Evolutionary conservation across 2,888 invertebrate genomes (phyloP).

Genomic region (Thera britannica): DNA sequence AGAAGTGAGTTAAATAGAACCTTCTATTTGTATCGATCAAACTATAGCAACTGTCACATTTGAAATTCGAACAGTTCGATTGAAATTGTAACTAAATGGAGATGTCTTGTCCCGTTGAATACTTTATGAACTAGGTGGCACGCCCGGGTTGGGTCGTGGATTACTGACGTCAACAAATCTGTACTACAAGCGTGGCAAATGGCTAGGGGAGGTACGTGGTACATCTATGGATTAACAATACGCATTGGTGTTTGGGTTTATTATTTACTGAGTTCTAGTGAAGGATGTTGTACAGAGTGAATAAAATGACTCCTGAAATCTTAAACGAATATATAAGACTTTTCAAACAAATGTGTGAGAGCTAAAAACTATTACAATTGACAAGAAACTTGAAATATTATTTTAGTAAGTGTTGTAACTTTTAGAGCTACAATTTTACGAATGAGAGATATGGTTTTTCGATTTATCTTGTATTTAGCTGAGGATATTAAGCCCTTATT

Average conservation of each 20-base stretch:
- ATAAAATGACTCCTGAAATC: neutral
- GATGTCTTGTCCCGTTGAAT: constrained; percentile 40
- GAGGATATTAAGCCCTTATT: too few species aligned
- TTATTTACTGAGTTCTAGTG: constrained; percentile 11
- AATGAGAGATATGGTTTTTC: too few species aligned
- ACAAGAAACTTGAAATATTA: too few species aligned
- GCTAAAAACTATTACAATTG: too few species aligned
- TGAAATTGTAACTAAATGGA: constrained; percentile 38
- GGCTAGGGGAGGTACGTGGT: constrained; percentile 16
- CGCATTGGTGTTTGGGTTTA: constrained; percentile 15
- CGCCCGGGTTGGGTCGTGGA: constrained; percentile 19
- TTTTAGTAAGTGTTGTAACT: too few species aligned
- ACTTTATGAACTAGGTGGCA: constrained; percentile 36
- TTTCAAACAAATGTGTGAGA: too few species aligned
- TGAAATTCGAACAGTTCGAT: constrained; percentile 28
- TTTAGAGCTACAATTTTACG: too few species aligned
- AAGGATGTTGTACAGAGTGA: too few species aligned
- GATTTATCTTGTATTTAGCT: too few species aligned
- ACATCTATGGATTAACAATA: constrained; percentile 6
- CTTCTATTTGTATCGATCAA: constrained; percentile 8
- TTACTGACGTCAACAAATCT: constrained; percentile 31
- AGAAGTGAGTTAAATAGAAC: too few species aligned
- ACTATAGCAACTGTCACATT: constrained; percentile 11
- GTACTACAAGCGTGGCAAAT: constrained; percentile 28
- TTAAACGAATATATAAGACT: neutral